Conservation (phyloP, 2,113 vertebrate genomes). For the Gobiocypris rarus region DNA sequence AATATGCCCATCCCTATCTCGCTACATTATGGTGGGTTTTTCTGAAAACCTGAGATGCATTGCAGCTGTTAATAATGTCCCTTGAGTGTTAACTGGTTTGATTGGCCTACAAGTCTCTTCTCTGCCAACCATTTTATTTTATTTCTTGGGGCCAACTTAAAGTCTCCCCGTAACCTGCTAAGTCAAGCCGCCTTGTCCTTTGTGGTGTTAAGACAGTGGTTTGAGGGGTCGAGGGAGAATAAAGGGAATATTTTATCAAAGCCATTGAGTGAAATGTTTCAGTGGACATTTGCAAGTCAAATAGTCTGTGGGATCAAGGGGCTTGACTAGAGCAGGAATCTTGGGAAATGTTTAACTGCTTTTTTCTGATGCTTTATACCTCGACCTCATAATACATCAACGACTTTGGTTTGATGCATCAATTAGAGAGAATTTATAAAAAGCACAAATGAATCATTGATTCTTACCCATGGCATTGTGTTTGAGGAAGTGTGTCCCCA, state of each 20-base stretch:
- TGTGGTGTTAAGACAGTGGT: neutral
- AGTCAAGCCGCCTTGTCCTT: neutral
- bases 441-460: neutral
- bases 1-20: neutral
- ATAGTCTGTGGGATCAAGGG: conserved; percentile 24
- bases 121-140: neutral
- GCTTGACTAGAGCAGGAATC: conserved; percentile 1
- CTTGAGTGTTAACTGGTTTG: neutral
- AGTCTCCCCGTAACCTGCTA: neutral
- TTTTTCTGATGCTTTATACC: conserved; percentile 9
- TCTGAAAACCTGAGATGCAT: neutral
- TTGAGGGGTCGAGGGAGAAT: neutral
- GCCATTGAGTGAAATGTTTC: conserved; percentile 1
- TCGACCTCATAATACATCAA: conserved; percentile 1
- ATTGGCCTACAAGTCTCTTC: neutral
- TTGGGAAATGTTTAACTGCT: conserved; percentile 29
- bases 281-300: conserved; percentile 52
- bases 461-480: neutral
- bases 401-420: neutral
- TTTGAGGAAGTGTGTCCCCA: conserved; percentile 17
- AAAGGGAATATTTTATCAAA: conserved; percentile 44
- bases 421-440: conserved; percentile 12
- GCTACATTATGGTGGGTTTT: neutral
- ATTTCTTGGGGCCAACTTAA: neutral
- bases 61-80: conserved; percentile 17